These are phyloP conservation scores for Platerodrilus igneus DNA, from an alignment of 2,888 invertebrate species.

Conservation along the genomic window DNA sequence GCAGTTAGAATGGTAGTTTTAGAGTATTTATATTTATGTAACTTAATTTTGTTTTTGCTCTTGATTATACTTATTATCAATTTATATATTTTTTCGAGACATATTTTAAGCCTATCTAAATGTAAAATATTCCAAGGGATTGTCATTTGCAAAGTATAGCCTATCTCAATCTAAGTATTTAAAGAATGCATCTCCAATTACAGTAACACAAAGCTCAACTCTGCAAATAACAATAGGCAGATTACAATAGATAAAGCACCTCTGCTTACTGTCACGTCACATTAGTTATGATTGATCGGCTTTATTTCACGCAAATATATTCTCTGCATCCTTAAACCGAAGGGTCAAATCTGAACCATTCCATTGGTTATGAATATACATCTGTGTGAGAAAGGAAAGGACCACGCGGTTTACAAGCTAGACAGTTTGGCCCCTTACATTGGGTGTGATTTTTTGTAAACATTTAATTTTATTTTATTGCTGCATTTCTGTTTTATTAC, in stretches of 20 bases:
- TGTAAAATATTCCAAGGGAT: too few relatives aligned
- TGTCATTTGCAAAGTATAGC: too few relatives aligned
- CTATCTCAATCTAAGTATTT: too few relatives aligned
- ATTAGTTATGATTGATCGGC: constrained; percentile 49
- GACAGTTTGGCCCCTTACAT: constrained; percentile 45
- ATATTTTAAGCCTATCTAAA: too few relatives aligned
- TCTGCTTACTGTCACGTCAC: constrained; percentile 49
- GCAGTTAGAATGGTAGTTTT: too few relatives aligned
- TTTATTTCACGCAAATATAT: constrained; percentile 31
- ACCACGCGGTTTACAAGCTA: constrained; percentile 35
- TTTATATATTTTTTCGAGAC: too few relatives aligned
- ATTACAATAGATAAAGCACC: constrained; percentile 50
- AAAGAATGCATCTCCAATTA: too few relatives aligned
- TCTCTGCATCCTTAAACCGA: constrained; percentile 32
- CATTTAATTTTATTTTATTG: constrained; percentile 34
- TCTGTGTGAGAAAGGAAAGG: constrained; percentile 43
- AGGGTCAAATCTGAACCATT: constrained; percentile 33
- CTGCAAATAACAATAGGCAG: constrained; percentile 49
- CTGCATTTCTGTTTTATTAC: constrained; percentile 38
- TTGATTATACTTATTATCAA: too few relatives aligned
- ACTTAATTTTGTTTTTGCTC: too few relatives aligned
- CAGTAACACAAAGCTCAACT: too few relatives aligned
- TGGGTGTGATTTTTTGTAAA: constrained; percentile 42
- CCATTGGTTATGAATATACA: constrained; percentile 21
- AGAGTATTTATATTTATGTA: too few relatives aligned